Evolutionary conservation across 2,797 vertebrate species (phyloP).

Genomic region (Rhinophrynus dorsalis): DNA sequence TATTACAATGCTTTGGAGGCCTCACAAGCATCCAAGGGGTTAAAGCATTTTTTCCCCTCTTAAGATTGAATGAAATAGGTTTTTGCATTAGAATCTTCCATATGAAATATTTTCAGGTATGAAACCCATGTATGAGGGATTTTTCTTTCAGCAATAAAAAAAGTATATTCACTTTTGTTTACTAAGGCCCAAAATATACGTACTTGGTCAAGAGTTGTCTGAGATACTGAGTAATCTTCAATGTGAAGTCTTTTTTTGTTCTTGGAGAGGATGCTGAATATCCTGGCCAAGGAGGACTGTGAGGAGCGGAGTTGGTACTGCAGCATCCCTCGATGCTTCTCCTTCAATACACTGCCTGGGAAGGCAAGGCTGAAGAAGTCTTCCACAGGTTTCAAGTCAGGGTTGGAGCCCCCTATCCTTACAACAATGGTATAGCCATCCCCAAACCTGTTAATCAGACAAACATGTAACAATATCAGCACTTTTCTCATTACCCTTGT

Average conservation of each 20-base stretch:
- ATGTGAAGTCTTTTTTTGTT: constrained; percentile 87
- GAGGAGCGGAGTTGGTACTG: constrained; percentile 95
- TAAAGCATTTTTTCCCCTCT: no score
- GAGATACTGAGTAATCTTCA: constrained; percentile 96
- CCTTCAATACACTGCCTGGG: constrained; percentile 88
- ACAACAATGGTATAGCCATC: constrained; percentile 96
- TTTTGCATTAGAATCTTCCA: no score
- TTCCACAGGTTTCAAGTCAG: constrained; percentile 86
- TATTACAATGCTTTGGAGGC: no score
- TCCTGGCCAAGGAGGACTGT: constrained; percentile 83
- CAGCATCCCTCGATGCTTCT: constrained; percentile 92
- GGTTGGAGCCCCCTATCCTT: constrained; percentile 84
- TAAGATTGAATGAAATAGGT: no score
- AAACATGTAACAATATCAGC: neutral
- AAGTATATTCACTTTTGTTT: no score
- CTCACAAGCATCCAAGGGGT: no score
- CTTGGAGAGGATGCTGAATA: constrained; percentile 91
- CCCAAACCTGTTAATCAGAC: constrained; percentile 78
- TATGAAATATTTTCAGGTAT: no score
- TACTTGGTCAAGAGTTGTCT: constrained; percentile 98
- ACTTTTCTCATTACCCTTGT: neutral
- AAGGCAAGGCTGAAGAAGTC: constrained; percentile 91
- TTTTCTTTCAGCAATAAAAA: no score
- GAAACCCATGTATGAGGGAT: no score
- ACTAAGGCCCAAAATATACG: no score